Evolutionary conservation across 2,113 vertebrate species (phyloP).

Genomic region (Entosphenus tridentatus): DNA sequence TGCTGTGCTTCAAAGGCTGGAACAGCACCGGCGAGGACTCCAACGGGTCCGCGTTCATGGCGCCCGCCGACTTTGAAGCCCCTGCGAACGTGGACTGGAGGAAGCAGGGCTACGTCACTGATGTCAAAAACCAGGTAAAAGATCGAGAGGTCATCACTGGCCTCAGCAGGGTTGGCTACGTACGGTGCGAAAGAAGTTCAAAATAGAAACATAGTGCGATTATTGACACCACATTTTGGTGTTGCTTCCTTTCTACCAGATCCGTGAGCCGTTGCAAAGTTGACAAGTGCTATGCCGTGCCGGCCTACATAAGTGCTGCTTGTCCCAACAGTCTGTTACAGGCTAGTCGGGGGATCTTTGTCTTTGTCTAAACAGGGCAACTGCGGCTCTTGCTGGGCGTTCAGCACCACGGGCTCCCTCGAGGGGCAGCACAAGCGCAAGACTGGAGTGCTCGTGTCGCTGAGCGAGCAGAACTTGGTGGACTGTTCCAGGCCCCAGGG

Average conservation of each 20-base stretch:
- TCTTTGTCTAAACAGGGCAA: constrained; percentile 10
- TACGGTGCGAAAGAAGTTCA: too few species aligned
- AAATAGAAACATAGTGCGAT: too few species aligned
- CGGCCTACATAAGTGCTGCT: too few species aligned
- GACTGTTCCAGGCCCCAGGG: constrained; percentile 16
- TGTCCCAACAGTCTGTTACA: too few species aligned
- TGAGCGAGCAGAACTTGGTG: constrained; percentile 21
- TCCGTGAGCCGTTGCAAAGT: too few species aligned
- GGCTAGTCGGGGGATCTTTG: too few species aligned
- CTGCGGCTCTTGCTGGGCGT: constrained; percentile 18
- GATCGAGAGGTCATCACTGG: too few species aligned
- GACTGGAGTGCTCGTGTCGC: constrained; percentile 8
- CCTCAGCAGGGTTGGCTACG: too few species aligned
- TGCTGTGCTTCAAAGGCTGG: neutral
- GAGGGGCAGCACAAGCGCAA: constrained; percentile 13
- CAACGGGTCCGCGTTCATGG: neutral
- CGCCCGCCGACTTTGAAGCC: neutral
- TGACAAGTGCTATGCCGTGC: too few species aligned
- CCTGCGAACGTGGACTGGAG: constrained; percentile 4
- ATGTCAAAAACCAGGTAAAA: constrained; percentile 7
- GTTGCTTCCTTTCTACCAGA: too few species aligned
- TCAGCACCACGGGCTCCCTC: constrained; percentile 17
- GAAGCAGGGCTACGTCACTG: neutral
- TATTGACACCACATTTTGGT: too few species aligned
- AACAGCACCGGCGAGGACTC: neutral